A percentile compares a stretch with the other conserved stretches of the same genome.
Evolutionary conservation across 2,888 invertebrate genomes (phyloP).

Genomic region (Timema cristinae): DNA sequence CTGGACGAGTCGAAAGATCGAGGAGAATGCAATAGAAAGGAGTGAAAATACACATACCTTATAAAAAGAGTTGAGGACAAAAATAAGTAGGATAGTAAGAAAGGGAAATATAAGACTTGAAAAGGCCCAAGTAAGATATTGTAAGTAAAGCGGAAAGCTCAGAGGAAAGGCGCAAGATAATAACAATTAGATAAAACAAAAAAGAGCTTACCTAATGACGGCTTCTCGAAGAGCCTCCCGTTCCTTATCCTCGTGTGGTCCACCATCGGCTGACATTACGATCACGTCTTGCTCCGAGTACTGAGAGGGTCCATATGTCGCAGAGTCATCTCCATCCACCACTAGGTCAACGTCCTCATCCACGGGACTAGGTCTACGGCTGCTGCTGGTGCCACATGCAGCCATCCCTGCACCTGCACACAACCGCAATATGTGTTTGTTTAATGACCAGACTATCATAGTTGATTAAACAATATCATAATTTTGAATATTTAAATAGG

Average conservation of each 20-base stretch:
- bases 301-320: constrained; percentile 79
- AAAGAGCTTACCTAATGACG: constrained; percentile 41
- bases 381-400: constrained; percentile 39
- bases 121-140: too few species aligned
- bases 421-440: not conserved
- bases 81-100: too few species aligned
- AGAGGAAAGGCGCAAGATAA: too few species aligned
- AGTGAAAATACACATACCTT: too few species aligned
- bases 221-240: constrained; percentile 54
- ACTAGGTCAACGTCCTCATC: constrained; percentile 71
- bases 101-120: too few species aligned
- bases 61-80: too few species aligned
- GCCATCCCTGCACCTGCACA: constrained; percentile 43
- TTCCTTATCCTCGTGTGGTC: constrained; percentile 51
- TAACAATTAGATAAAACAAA: too few species aligned
- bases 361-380: constrained; percentile 42
- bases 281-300: constrained; percentile 74
- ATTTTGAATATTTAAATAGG: too few species aligned
- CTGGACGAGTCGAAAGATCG: too few species aligned
- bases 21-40: too few species aligned
- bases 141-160: too few species aligned
- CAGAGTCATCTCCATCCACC: constrained; percentile 83
- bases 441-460: not conserved
- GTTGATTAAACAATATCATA: not conserved
- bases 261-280: constrained; percentile 47